Base-by-base conservation (phyloP, 2,797 vertebrate species). In the Sebastes vulpes region DNA sequence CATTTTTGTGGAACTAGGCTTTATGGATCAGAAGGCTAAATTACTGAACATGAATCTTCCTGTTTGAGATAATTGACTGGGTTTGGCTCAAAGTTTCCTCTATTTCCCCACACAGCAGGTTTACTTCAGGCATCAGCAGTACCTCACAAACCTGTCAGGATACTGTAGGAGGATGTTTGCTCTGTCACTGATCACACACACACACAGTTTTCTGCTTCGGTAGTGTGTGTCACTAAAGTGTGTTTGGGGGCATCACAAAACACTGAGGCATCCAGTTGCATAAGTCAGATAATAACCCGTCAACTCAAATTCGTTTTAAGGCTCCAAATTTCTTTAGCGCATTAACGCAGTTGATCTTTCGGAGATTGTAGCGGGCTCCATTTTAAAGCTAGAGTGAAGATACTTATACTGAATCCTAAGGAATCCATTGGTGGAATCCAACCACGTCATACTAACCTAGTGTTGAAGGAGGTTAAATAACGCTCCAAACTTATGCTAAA, bases 1-100 rank as follows among this genome's bases (percentile, higher is more conserved):
- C 3, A 25, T 74, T 65, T 74, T 29, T 57, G 20, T 50, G 52
- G 20, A 73, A 59, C 21, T 46, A 2, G 28, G 23, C 6, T 5
- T 29, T 11, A 21, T 2, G 65, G 64, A 83, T 77, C 63, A 83
- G 87, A 89, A n/a, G 31, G 59, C 7, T 48, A 29, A 82, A 63
- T 65, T n/a, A 59, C 20, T 16, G 16, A 83, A 75, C 64, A 73
- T 29, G 25, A 66, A 23, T 75, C 32, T 72, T 57, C n/a, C 35
- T 70, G 77, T 26, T 72, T 29, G 35, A 72, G 69, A 59, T 77
- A 70, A 75, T 63, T 54, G 25, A 72, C 52, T 32, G 35, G 35
- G 54, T 54, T 63, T 60, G 60, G 69, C 42, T 83, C 66, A 21
- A 48, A 31, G 25, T 78, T 70, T 65, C 38, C 12, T 75, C 28